Percentiles rank a stretch among this genome's conserved stretches.
Conservation (phyloP, 2,113 vertebrate genomes). For the Anoplopoma fimbria region DNA sequence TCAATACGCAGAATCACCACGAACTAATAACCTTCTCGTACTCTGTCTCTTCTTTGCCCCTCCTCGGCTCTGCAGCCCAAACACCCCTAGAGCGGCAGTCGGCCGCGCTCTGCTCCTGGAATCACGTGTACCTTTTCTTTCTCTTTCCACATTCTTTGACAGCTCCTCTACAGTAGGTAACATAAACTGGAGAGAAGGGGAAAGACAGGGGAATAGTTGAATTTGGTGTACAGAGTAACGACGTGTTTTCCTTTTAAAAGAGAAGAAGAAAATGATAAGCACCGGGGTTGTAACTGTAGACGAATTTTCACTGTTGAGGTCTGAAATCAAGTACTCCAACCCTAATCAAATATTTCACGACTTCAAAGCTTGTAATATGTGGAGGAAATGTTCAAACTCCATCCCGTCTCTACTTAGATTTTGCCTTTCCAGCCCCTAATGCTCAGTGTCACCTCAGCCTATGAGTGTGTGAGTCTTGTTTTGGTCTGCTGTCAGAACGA, state of each 20-base stretch:
- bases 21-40: slow-evolving; percentile 53
- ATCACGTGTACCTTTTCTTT: slow-evolving; percentile 52
- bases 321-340: slow-evolving; percentile 44
- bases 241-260: not conserved
- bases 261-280: slow-evolving; percentile 21
- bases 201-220: slow-evolving; percentile 33
- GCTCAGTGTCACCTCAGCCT: slow-evolving; percentile 75
- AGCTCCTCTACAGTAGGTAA: slow-evolving; percentile 65
- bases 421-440: slow-evolving; percentile 64
- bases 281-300: slow-evolving; percentile 29
- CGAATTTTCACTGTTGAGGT: slow-evolving; percentile 26
- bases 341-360: slow-evolving; percentile 27
- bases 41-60: slow-evolving; percentile 18
- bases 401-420: slow-evolving; percentile 45
- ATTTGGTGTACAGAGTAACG: too few species aligned
- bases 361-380: slow-evolving; percentile 46
- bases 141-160: slow-evolving; percentile 63
- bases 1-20: slow-evolving; percentile 67
- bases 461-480: slow-evolving; percentile 75
- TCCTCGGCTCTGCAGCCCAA: slow-evolving; percentile 24
- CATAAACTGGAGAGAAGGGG: slow-evolving; percentile 45
- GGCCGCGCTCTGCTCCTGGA: slow-evolving; percentile 58
- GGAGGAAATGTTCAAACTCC: slow-evolving; percentile 54
- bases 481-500: slow-evolving; percentile 80
- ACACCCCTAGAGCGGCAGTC: slow-evolving; percentile 65